phyloP scores from a whole-genome alignment of 2,113 vertebrate species.

The Scortum barcoo region DNA sequence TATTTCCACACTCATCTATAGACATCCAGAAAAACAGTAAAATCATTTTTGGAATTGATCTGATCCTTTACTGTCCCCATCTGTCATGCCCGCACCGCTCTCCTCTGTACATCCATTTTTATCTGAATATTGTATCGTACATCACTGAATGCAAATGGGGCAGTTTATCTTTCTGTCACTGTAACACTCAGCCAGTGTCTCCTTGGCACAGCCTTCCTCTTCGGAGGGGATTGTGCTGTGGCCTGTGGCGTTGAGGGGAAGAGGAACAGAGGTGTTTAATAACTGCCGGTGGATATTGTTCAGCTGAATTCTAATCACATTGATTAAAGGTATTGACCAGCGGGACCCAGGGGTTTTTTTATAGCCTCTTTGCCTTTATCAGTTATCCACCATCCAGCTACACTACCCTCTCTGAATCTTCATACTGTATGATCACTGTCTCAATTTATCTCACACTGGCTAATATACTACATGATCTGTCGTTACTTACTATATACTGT shows the following conservation, averaged over 20 bases:
- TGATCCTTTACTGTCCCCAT: conserved; percentile 49
- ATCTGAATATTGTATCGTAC: conserved; percentile 75
- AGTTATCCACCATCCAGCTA: conserved; percentile 55
- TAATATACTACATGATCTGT: conserved; percentile 5
- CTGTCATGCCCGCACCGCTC: conserved; percentile 61
- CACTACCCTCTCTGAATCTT: conserved; percentile 35
- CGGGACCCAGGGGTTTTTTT: conserved; percentile 63
- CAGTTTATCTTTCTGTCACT: conserved; percentile 77
- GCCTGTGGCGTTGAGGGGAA: conserved; percentile 1
- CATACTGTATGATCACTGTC: conserved; percentile 11
- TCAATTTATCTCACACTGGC: conserved; percentile 25
- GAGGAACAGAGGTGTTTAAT: conserved; percentile 71
- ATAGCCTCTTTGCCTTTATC: conserved; percentile 61
- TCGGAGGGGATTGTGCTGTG: conserved; percentile 9
- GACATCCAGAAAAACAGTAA: conserved; percentile 42
- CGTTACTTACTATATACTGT: not conserved
- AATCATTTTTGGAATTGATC: conserved; percentile 76
- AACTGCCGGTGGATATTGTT: conserved; percentile 71
- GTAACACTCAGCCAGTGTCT: conserved; percentile 38
- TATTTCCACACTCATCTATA: conserved; percentile 23
- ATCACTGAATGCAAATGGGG: conserved; percentile 78
- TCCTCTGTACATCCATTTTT: conserved; percentile 64
- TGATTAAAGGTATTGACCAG: conserved; percentile 79
- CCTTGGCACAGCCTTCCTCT: conserved; percentile 47
- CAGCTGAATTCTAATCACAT: conserved; percentile 79